Conservation (phyloP, 2,797 vertebrate species). For the Myiothlypis chrysogaster region DNA sequence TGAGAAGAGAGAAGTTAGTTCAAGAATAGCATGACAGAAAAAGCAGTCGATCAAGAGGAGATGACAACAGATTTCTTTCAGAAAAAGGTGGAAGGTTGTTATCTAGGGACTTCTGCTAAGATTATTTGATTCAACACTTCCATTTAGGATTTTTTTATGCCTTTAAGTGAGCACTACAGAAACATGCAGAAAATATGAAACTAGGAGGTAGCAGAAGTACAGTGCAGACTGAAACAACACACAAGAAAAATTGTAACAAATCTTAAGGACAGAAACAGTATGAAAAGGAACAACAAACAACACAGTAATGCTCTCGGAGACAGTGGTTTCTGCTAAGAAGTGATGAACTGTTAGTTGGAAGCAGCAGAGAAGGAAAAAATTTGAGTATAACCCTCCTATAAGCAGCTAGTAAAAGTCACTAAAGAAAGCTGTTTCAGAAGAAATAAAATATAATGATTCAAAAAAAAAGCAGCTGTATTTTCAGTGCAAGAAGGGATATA, state of each 20-base stretch:
- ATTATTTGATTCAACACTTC: background rate
- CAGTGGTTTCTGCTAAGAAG: background rate
- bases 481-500: background rate
- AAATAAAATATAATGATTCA: background rate
- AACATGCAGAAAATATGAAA: background rate
- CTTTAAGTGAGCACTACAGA: background rate
- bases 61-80: slow-evolving; percentile 28
- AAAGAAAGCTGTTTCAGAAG: background rate
- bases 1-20: background rate
- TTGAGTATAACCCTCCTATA: background rate
- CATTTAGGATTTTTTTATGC: background rate
- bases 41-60: background rate
- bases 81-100: slow-evolving; percentile 40
- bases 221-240: background rate
- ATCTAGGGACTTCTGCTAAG: background rate
- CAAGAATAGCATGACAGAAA: background rate
- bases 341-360: background rate
- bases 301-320: background rate
- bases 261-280: background rate
- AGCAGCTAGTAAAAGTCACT: background rate
- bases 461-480: background rate
- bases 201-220: background rate
- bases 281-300: background rate
- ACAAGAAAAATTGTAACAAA: background rate
- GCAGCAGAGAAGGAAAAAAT: background rate